Evolutionary conservation across 2,888 invertebrate species (phyloP), one percentile per base, ranked within the genome.

Genomic region (Zaprionus lineosus): DNA sequence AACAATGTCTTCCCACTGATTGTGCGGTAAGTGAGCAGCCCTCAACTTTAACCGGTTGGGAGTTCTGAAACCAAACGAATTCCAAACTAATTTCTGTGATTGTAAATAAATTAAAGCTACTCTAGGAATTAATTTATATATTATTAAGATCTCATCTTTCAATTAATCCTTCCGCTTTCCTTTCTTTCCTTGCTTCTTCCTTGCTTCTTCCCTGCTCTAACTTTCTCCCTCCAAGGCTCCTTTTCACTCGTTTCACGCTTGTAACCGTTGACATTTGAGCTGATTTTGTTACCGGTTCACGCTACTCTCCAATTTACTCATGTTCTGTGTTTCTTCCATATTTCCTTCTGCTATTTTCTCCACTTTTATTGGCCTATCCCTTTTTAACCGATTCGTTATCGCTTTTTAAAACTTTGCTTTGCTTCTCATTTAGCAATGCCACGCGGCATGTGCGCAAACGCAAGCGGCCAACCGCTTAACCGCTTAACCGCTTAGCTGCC

Each of bases 1-100:
- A 92, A 92, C 84, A 93, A 93, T 82, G 91, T 95, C 3, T 93
- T 92, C 84, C 95, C 96, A 2, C 91, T 95, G 58, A 93, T 96
- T 78, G 93, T 96, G 84, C 93, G 95, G 94, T 95, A 86, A 90
- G 89, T 89, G 48, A 8, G 24, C n/a, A n/a, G n/a, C n/a, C n/a
- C n/a, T n/a, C n/a, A n/a, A n/a, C n/a, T n/a, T n/a, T 29, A 44
- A 40, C 46, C 48, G 56, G 0, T 48, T 41, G n/a, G n/a, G n/a
- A n/a, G n/a, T n/a, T n/a, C n/a, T n/a, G n/a, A n/a, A n/a, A n/a
- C n/a, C n/a, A n/a, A n/a, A n/a, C n/a, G n/a, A n/a, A n/a, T n/a
- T n/a, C n/a, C n/a, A n/a, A n/a, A n/a, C n/a, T n/a, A n/a, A n/a
- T n/a, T n/a, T n/a, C n/a, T n/a, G n/a, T n/a, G n/a, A n/a, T n/a